A percentile compares a stretch with the other conserved stretches of the same genome.
Conservation (phyloP, 2,888 invertebrate genomes). For the Julus scandinavius region DNA sequence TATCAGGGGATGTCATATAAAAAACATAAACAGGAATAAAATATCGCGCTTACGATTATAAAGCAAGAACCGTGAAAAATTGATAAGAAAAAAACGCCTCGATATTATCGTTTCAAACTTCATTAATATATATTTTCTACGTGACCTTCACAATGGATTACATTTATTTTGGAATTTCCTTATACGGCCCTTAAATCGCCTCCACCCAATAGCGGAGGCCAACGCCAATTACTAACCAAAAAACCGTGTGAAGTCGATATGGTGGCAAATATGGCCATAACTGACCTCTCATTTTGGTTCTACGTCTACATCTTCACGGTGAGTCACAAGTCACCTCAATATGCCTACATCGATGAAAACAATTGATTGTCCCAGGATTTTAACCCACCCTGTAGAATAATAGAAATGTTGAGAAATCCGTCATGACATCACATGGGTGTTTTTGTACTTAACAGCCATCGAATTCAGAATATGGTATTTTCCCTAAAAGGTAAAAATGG, state of each 20-base stretch:
- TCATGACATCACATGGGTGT: too few relatives aligned
- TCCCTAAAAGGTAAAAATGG: too few relatives aligned
- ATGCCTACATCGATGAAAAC: background rate
- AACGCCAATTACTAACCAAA: background rate
- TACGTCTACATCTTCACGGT: background rate
- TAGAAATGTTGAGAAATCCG: too few relatives aligned
- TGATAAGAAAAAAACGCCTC: constrained; percentile 43
- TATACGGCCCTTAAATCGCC: constrained; percentile 6
- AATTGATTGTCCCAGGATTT: too few relatives aligned
- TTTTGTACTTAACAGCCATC: too few relatives aligned
- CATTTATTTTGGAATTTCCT: background rate
- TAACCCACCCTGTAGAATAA: too few relatives aligned
- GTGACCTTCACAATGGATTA: constrained; percentile 9
- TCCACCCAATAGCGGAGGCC: background rate
- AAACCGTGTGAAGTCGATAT: background rate
- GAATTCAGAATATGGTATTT: too few relatives aligned
- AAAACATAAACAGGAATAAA: constrained; percentile 37
- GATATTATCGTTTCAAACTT: constrained; percentile 32
- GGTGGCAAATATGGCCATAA: constrained; percentile 13
- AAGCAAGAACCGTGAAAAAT: constrained; percentile 1
- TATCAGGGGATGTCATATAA: constrained; percentile 30
- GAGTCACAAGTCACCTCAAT: background rate
- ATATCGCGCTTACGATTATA: background rate
- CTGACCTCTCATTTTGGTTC: background rate
- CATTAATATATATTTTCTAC: background rate